Percentiles rank a stretch among this genome's conserved stretches.
phyloP scores from a whole-genome alignment of 1,140 invertebrate genomes.

The Frieseomelitta varia region DNA sequence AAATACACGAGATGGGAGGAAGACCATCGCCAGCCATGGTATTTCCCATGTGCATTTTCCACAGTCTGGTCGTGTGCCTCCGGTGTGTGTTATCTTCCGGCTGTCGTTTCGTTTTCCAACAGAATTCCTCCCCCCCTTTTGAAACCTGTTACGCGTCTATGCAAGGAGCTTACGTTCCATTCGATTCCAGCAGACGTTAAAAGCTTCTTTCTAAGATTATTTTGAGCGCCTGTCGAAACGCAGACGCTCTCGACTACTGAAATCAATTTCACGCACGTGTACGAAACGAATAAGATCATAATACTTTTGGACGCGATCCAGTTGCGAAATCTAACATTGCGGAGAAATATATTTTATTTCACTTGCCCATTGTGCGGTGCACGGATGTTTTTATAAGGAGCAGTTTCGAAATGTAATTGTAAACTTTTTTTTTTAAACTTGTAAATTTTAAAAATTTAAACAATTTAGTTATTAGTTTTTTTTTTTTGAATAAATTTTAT shows the following conservation, averaged over 20 bases:
- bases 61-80: background rate
- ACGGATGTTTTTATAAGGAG: no score
- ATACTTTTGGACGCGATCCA: background rate
- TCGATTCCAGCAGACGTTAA: background rate
- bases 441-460: no score
- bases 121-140: background rate
- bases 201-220: background rate
- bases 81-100: conserved; percentile 27
- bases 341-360: no score
- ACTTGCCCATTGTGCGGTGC: no score
- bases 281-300: background rate
- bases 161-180: background rate
- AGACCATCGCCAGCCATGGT: background rate
- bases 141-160: conserved; percentile 1
- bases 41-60: conserved; percentile 54
- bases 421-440: no score
- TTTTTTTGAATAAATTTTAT: no score
- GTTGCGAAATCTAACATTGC: background rate
- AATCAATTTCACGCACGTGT: background rate
- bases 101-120: background rate
- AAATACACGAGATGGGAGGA: background rate
- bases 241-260: background rate
- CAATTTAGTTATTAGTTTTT: no score
- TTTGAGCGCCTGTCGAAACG: background rate
- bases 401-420: no score